phyloP scores from a whole-genome alignment of 2,888 invertebrate genomes.

The Nasonovia ribisnigri region DNA sequence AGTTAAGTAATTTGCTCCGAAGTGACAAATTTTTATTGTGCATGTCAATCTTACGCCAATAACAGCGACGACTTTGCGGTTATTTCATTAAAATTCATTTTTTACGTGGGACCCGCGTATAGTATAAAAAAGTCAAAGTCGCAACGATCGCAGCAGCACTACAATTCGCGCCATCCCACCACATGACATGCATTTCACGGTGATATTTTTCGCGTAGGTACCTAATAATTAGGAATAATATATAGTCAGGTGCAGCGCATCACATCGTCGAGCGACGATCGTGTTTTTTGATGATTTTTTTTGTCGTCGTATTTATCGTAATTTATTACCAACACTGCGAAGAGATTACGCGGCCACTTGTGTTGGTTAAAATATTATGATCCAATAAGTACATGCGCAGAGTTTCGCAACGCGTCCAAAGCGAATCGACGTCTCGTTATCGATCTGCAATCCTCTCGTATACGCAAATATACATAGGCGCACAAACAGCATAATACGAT shows the following conservation, averaged over 20 bases:
- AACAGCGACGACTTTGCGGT: neutral
- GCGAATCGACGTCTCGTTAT: neutral
- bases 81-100: neutral
- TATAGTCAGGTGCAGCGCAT: neutral
- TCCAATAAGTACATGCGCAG: neutral
- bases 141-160: neutral
- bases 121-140: conserved; percentile 7
- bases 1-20: conserved; percentile 35
- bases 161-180: neutral
- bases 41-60: conserved; percentile 45
- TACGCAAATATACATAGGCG: neutral
- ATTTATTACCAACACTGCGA: neutral
- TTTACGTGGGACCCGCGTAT: neutral
- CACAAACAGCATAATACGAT: neutral
- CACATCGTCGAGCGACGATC: neutral
- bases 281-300: neutral
- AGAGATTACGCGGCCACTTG: neutral
- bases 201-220: neutral
- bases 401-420: neutral
- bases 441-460: neutral
- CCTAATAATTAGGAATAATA: neutral
- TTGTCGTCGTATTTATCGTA: neutral
- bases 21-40: conserved; percentile 42
- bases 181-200: neutral
- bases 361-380: neutral